Percentiles rank a stretch among this genome's conserved stretches.
Evolutionary conservation across 30 jellyfish, hydroid and myxozoan species (phyloP).

Genomic region (Chrysaora quinquecirrha): DNA sequence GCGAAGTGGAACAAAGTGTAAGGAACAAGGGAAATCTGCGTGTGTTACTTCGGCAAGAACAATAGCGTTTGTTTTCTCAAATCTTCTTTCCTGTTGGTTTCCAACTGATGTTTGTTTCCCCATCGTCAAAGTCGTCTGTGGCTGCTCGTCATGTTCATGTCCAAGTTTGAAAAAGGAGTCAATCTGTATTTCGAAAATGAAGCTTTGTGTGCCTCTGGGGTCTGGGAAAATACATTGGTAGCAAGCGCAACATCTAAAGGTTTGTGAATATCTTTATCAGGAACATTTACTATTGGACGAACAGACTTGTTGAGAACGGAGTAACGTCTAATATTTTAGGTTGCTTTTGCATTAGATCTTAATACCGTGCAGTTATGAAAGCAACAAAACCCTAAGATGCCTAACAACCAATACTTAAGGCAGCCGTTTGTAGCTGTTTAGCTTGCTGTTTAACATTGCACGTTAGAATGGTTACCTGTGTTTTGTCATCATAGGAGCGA

Average conservation of each 20-base stretch:
- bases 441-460: too few species aligned
- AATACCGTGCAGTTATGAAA: too few species aligned
- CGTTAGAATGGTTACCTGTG: too few species aligned
- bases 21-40: constrained; percentile 33
- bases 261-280: neutral
- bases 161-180: constrained; percentile 54
- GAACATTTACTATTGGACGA: too few species aligned
- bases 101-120: constrained; percentile 76
- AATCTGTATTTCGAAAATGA: constrained; percentile 43
- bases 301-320: too few species aligned
- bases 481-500: too few species aligned
- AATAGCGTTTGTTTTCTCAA: constrained; percentile 30
- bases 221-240: constrained; percentile 68
- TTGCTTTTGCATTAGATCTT: too few species aligned
- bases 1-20: constrained; percentile 40
- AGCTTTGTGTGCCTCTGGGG: constrained; percentile 83
- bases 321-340: too few species aligned
- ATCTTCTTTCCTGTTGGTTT: constrained; percentile 74
- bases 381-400: too few species aligned
- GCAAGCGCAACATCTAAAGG: neutral
- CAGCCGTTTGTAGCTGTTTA: too few species aligned
- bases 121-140: constrained; percentile 44
- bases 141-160: constrained; percentile 72
- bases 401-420: too few species aligned
- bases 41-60: constrained; percentile 57